Evolutionary conservation across 2,797 vertebrate genomes (phyloP).

Genomic region (Tinamus major): DNA sequence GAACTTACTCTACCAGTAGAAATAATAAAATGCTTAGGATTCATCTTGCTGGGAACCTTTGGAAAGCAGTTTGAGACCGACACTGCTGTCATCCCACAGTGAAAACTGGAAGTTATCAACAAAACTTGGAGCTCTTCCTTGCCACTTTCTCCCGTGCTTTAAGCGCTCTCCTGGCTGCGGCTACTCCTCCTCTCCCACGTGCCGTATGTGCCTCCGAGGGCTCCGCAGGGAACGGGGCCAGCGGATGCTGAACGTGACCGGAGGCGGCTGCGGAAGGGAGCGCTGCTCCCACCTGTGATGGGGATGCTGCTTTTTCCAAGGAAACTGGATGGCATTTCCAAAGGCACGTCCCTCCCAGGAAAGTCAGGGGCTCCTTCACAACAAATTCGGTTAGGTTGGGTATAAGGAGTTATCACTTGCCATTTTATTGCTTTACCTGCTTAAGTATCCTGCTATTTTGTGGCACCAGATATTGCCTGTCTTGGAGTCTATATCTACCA

Average conservation of each 20-base stretch:
- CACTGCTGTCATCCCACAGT: not conserved
- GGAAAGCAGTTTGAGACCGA: slow-evolving; percentile 33
- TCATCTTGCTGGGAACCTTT: not conserved
- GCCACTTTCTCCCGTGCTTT: not conserved
- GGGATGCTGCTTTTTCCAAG: not conserved
- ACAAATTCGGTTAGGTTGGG: not conserved
- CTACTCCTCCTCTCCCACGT: not conserved
- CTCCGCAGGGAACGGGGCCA: not conserved
- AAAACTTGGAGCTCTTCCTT: not conserved
- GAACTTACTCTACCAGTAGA: slow-evolving; percentile 37
- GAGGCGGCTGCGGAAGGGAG: not conserved
- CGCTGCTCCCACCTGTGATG: not conserved
- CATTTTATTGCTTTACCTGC: not conserved
- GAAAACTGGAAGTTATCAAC: slow-evolving; percentile 13
- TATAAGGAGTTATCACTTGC: not conserved
- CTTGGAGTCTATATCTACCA: not conserved
- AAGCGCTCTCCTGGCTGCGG: not conserved
- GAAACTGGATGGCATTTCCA: not conserved
- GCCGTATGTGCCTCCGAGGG: not conserved
- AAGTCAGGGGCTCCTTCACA: not conserved
- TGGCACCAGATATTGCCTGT: not conserved
- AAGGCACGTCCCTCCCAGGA: not conserved
- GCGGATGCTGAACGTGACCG: not conserved
- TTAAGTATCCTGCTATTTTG: not conserved
- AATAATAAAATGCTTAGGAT: slow-evolving; percentile 41